These are phyloP conservation scores for Cacoxenus indagator DNA, from an alignment of 2,888 invertebrate species.

Conservation along the genomic window DNA sequence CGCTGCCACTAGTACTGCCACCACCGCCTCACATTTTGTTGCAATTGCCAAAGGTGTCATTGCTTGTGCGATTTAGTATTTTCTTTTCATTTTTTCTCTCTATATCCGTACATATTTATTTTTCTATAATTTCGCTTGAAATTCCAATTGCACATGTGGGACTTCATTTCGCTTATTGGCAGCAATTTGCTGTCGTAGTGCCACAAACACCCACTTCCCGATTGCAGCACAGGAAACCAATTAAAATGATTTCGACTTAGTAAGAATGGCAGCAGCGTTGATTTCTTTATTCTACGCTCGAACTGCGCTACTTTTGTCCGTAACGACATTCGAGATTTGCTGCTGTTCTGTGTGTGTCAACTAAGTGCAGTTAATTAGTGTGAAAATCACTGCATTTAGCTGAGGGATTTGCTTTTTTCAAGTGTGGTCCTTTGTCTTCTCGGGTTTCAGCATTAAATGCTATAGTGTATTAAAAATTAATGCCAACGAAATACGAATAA, in stretches of 20 bases:
- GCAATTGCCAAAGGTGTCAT: background rate
- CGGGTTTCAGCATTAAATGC: conserved; percentile 30
- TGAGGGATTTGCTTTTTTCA: conserved; percentile 43
- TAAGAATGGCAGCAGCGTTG: background rate
- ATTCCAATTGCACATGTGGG: conserved; percentile 61
- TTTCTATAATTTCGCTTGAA: conserved; percentile 61
- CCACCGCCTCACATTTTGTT: background rate
- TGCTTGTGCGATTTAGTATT: background rate
- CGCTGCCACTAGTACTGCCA: background rate
- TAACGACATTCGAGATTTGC: conserved; percentile 43
- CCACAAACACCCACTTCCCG: background rate
- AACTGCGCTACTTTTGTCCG: background rate
- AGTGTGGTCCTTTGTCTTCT: conserved; percentile 14
- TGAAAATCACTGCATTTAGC: conserved; percentile 61
- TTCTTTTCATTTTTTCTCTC: background rate
- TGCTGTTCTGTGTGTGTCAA: conserved; percentile 62
- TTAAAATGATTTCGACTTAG: conserved; percentile 45
- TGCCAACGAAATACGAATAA: no score
- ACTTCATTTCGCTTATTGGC: conserved; percentile 52
- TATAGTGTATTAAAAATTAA: no score
- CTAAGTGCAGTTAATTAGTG: conserved; percentile 63
- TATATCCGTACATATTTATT: conserved; percentile 9
- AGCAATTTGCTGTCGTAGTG: conserved; percentile 31
- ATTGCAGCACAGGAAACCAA: conserved; percentile 48
- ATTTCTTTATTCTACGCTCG: background rate